Evolutionary conservation across 2,797 vertebrate species (phyloP).

Genomic region (Gymnoscopelus braueri): DNA sequence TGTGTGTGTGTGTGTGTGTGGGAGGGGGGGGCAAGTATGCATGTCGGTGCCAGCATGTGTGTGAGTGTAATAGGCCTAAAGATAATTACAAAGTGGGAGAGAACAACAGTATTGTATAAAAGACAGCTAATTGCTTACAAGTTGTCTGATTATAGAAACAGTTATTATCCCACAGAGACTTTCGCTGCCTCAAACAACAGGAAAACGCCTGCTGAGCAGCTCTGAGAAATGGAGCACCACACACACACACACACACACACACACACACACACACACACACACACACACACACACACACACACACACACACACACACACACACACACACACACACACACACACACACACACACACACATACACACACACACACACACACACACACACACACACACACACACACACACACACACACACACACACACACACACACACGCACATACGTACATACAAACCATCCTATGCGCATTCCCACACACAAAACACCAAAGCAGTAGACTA

Average conservation of each 20-base stretch:
- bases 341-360: slow-evolving; percentile 30
- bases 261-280: slow-evolving; percentile 28
- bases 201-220: slow-evolving; percentile 30
- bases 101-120: slow-evolving; percentile 5
- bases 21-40: too few species aligned
- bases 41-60: not conserved
- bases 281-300: slow-evolving; percentile 18
- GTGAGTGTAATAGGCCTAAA: slow-evolving; percentile 16
- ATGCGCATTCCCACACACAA: slow-evolving; percentile 1
- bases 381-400: not conserved
- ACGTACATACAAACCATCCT: slow-evolving; percentile 12
- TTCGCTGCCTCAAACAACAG: slow-evolving; percentile 18
- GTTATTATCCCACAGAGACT: slow-evolving; percentile 15
- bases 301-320: slow-evolving; percentile 5
- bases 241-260: slow-evolving; percentile 8
- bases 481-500: not conserved
- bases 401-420: slow-evolving; percentile 20
- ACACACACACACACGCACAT: slow-evolving; percentile 30
- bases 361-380: too few species aligned
- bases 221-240: not conserved
- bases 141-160: slow-evolving; percentile 28
- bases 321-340: slow-evolving; percentile 27
- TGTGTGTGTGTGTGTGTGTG: not conserved
- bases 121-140: slow-evolving; percentile 28
- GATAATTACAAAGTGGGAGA: slow-evolving; percentile 28